These are phyloP conservation scores for Pipra filicauda DNA, from an alignment of 2,113 vertebrate genomes.

Conservation along the genomic window DNA sequence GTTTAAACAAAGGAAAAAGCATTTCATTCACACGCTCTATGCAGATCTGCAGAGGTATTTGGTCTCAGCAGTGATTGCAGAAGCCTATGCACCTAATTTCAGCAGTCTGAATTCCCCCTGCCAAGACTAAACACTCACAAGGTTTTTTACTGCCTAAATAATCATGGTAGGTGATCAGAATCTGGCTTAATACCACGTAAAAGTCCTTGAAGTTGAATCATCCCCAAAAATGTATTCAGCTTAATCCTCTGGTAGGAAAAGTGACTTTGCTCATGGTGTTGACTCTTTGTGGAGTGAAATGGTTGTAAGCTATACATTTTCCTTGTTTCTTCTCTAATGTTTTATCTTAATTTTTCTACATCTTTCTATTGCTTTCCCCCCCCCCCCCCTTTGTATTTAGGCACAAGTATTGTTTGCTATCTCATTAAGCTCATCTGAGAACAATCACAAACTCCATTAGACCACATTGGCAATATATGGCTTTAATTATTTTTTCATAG, in stretches of 20 bases:
- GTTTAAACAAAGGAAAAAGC: background rate
- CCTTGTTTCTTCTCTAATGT: background rate
- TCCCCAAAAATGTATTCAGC: slow-evolving; percentile 75
- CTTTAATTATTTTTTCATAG: slow-evolving; percentile 55
- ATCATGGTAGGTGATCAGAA: background rate
- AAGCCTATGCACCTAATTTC: background rate
- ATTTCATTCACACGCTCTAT: background rate
- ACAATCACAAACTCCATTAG: slow-evolving; percentile 21
- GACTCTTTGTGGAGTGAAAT: slow-evolving; percentile 77
- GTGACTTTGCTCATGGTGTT: slow-evolving; percentile 59
- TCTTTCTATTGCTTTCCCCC: background rate
- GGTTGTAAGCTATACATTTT: slow-evolving; percentile 57
- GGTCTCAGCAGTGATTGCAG: background rate
- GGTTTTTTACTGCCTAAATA: background rate
- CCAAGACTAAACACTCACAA: background rate
- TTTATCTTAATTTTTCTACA: background rate
- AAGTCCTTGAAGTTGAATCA: slow-evolving; percentile 53
- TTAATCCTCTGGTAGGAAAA: slow-evolving; percentile 75
- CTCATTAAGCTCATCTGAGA: slow-evolving; percentile 18
- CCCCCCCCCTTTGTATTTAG: background rate
- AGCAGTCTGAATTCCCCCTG: background rate
- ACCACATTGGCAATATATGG: slow-evolving; percentile 19
- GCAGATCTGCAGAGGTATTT: background rate
- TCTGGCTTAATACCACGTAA: background rate
- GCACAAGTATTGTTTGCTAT: slow-evolving; percentile 8